phyloP scores from a whole-genome alignment of 2,888 invertebrate genomes.

The Ommatoiulus sabulosus region DNA sequence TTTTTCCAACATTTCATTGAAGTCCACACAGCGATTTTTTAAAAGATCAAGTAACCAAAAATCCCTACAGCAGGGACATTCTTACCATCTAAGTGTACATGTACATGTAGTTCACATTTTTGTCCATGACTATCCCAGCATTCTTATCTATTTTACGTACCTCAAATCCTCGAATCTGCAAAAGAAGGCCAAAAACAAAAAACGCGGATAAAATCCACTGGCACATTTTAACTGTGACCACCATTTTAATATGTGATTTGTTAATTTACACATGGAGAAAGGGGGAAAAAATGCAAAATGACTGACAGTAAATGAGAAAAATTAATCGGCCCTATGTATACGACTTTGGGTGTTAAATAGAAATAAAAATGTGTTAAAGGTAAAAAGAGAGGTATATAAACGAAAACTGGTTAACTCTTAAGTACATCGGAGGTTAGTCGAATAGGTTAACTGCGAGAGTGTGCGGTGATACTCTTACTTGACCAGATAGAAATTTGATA shows the following conservation, averaged over 20 bases:
- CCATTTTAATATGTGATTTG: conserved; percentile 20
- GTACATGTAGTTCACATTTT: no score
- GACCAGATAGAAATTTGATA: conserved; percentile 22
- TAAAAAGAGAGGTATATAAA: not conserved
- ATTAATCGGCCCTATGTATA: conserved; percentile 4
- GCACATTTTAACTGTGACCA: not conserved
- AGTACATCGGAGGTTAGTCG: conserved; percentile 5
- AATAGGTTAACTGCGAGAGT: not conserved
- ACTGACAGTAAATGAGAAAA: conserved; percentile 5
- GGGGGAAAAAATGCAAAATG: not conserved
- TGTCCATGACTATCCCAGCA: no score
- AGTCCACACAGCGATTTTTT: no score
- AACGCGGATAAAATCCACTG: not conserved
- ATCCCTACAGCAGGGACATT: no score
- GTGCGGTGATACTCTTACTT: not conserved
- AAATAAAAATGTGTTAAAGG: not conserved
- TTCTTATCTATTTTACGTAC: no score
- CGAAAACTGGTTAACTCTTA: not conserved
- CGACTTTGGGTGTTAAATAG: not conserved
- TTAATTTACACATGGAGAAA: not conserved
- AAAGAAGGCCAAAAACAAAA: not conserved
- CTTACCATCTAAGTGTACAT: no score
- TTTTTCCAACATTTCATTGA: no score
- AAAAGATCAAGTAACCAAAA: no score
- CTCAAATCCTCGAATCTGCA: not conserved